Evolutionary conservation across 2,888 invertebrate genomes (phyloP), one percentile per base, ranked within the genome.

Genomic region (Hydropsyche betteni): DNA sequence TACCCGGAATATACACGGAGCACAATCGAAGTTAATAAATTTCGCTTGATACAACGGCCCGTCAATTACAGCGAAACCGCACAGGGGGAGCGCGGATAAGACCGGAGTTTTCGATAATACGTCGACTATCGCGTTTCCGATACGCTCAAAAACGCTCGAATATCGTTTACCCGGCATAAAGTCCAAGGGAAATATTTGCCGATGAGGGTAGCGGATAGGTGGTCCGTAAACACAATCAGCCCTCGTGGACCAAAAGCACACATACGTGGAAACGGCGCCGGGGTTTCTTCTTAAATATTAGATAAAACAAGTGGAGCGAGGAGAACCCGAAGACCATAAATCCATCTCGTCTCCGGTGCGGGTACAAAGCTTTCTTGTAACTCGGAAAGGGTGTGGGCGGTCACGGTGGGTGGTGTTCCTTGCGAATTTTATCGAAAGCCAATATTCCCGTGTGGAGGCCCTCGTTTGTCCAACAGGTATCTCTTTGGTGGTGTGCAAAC

Each of bases 401-500:
- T 44, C 3, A 44, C 7, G 44, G 44, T 44, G 44, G 64, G 64
- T 36, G 24, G 64, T 64, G 33, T n/a, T 12, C 61, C 52, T 74
- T 74, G 50, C 72, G 78, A 78, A 76, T 78, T 78, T 51, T 69
- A 61, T 70, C 52, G 52, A 75, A 58, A 74, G 75, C 76, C 75
- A 76, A 74, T 77, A 76, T 75, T 74, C 75, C 52, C 10, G n/a
- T 33, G 44, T 50, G 70, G 71, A 58, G 72, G 38, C 70, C 51
- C 68, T 69, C 75, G 70, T 76, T 71, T 76, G 77, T 77, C 77
- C 75, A 77, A 77, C 77, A 76, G 77, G 77, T 76, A 70, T 58
- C 24, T 24, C 24, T 24, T 69, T 52, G 36, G 14, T n/a, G 55
- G 14, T 14, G 52, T 12, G 55, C 72, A 24, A 51, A 33, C 68